Evolutionary conservation across 1,140 invertebrate species (phyloP).

Genomic region (Drosophila jambulina): DNA sequence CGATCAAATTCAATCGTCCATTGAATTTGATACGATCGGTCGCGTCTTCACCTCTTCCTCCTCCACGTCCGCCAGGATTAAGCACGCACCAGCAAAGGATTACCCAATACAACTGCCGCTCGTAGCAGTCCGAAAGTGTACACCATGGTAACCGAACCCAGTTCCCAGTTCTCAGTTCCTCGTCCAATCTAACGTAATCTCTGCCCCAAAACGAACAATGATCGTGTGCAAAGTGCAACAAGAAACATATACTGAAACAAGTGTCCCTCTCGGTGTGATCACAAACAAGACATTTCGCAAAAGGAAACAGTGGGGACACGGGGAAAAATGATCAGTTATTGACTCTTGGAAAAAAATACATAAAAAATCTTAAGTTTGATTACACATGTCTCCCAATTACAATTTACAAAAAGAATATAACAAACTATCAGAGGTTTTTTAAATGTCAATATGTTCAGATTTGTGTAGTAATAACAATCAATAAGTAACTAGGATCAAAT

Average conservation of each 20-base stretch:
- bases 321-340: constrained; percentile 13
- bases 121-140: constrained; percentile 75
- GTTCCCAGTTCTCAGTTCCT: constrained; percentile 24
- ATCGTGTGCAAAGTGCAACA: constrained; percentile 52
- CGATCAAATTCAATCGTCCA: constrained; percentile 84
- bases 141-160: constrained; percentile 73
- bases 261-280: constrained; percentile 52
- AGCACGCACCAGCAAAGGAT: constrained; percentile 41
- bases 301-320: constrained; percentile 11
- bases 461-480: background rate
- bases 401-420: background rate
- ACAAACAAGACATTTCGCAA: constrained; percentile 34
- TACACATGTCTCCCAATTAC: no score
- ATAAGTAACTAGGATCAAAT: background rate
- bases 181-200: constrained; percentile 37
- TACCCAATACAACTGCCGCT: constrained; percentile 49
- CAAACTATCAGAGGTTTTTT: background rate
- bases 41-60: constrained; percentile 53
- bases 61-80: constrained; percentile 59
- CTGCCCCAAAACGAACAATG: constrained; percentile 40
- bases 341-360: background rate
- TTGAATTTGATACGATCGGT: constrained; percentile 85
- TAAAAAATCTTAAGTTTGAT: background rate
- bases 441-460: background rate
- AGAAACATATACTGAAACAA: constrained; percentile 35